A percentile compares a stretch with the other conserved stretches of the same genome.
These are phyloP conservation scores for Perca schrenkii DNA, from an alignment of 2,113 vertebrate species.

Conservation along the genomic window DNA sequence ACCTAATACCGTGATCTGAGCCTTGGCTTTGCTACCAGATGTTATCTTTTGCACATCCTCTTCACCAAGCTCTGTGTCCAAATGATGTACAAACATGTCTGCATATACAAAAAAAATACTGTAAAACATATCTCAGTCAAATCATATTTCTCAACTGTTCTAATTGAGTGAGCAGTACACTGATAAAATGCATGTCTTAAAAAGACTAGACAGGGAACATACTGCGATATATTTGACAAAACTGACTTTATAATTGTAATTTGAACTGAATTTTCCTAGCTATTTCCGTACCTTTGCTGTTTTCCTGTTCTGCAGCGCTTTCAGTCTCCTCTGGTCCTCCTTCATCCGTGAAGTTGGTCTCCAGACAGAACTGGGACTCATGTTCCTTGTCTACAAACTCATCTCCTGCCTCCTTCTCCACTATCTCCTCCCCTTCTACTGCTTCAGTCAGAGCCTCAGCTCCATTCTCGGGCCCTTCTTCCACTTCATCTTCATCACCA, in stretches of 20 bases:
- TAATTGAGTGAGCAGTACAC: background rate
- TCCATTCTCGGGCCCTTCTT: constrained; percentile 46
- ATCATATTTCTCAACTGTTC: background rate
- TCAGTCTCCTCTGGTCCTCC: constrained; percentile 54
- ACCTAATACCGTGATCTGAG: constrained; percentile 85
- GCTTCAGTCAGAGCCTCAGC: constrained; percentile 56
- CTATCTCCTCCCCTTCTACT: constrained; percentile 17
- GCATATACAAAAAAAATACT: constrained; percentile 2
- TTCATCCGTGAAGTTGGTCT: constrained; percentile 89
- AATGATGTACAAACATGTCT: constrained; percentile 92
- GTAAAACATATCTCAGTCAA: background rate
- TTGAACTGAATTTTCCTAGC: background rate
- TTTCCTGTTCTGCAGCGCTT: background rate
- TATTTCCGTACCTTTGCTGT: constrained; percentile 52
- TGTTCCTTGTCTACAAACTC: constrained; percentile 91
- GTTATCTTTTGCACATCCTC: constrained; percentile 87
- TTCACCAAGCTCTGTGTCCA: constrained; percentile 88
- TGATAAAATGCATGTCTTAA: background rate
- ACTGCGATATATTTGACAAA: background rate
- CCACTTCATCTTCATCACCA: constrained; percentile 76
- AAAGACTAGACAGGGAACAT: background rate
- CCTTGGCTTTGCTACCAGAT: constrained; percentile 79
- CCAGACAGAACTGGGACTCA: constrained; percentile 93
- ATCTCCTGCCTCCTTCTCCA: constrained; percentile 46
- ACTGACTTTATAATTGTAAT: background rate